Evolutionary conservation across 2,113 vertebrate species (phyloP), one percentile per base, ranked within the genome.

Genomic region (Chionis minor): DNA sequence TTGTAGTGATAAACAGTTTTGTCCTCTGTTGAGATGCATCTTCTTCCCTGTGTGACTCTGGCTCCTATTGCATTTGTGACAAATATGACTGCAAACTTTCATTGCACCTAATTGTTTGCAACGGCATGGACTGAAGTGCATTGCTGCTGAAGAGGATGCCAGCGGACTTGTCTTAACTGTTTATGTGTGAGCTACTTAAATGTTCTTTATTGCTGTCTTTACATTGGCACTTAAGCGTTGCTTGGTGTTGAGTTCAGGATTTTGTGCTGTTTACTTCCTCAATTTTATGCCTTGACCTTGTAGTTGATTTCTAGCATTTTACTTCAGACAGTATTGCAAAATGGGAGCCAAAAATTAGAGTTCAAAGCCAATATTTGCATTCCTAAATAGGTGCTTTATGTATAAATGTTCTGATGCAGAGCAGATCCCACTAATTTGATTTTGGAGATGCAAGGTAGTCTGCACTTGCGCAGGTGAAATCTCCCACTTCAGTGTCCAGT

Each of bases 181-280:
- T 81, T 78, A 58, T 56, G 55, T 56, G 55, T 72, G 91, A 67
- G 90, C 75, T 96, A 80, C 86, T 90, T 79, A 73, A 80, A 79
- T 78, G 63, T 55, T 92, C 62, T n/a, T 59, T 94, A 80, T 79
- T 90, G 67, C 69, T 94, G 12, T 83, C 94, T 92, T 92, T 81
- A 56, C 45, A 73, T 28, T 55, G 82, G 23, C 32, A 75, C 19
- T 89, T 66, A 21, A 4, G 3, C 21, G 59, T 85, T 82, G 42
- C 26, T 91, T 13, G 7, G 55, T 73, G 63, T 79, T 94, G 58
- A 10, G 10, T 74, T 80, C 81, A 79, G 81, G 58, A 72, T 92
- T 94, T 88, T 77, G 59, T 81, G 72, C 58, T 80, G 40, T 88
- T 96, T 83, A 54, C 70, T 52, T 27, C 9, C 45, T 91, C 62